phyloP scores from a whole-genome alignment of 2,888 invertebrate genomes.

The Brenthis daphne region DNA sequence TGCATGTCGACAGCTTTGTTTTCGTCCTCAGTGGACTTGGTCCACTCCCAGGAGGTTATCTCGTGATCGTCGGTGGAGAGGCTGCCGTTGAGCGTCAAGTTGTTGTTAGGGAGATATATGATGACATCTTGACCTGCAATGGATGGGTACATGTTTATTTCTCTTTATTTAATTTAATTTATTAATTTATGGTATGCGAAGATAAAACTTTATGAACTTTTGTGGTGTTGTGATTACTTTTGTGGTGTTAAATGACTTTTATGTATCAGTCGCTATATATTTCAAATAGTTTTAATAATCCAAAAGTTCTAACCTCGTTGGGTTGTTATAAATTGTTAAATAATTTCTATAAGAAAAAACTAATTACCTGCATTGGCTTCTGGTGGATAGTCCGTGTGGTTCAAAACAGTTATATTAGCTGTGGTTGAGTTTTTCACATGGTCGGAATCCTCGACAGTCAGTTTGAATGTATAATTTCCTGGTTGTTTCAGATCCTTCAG shows the following conservation, averaged over 20 bases:
- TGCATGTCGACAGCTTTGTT: slow-evolving; percentile 98
- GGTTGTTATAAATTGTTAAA: no score
- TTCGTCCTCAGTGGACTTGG: slow-evolving; percentile 92
- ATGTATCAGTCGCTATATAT: no score
- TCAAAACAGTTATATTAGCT: slow-evolving; percentile 94
- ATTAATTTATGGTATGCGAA: no score
- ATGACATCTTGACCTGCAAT: slow-evolving; percentile 90
- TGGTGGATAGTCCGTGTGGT: slow-evolving; percentile 96
- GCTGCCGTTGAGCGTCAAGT: slow-evolving; percentile 93
- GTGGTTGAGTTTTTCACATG: slow-evolving; percentile 92
- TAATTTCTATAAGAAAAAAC: not conserved
- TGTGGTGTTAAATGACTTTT: no score
- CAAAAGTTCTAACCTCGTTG: no score
- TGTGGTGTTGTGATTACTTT: no score
- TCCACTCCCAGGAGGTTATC: slow-evolving; percentile 97
- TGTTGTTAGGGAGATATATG: slow-evolving; percentile 93
- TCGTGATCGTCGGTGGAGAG: slow-evolving; percentile 96
- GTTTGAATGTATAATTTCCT: slow-evolving; percentile 94
- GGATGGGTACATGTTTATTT: slow-evolving; percentile 2
- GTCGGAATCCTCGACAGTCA: slow-evolving; percentile 96
- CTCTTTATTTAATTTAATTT: no score
- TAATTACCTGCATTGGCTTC: slow-evolving; percentile 92
- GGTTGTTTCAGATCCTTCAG: slow-evolving; percentile 91
- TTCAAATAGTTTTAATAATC: no score
- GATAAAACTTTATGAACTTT: no score